Percentiles rank a stretch among this genome's conserved stretches.
Evolutionary conservation across 35 echinoderm and acorn worm genomes (phyloP).

Genomic region (Strongylocentrotus purpuratus): DNA sequence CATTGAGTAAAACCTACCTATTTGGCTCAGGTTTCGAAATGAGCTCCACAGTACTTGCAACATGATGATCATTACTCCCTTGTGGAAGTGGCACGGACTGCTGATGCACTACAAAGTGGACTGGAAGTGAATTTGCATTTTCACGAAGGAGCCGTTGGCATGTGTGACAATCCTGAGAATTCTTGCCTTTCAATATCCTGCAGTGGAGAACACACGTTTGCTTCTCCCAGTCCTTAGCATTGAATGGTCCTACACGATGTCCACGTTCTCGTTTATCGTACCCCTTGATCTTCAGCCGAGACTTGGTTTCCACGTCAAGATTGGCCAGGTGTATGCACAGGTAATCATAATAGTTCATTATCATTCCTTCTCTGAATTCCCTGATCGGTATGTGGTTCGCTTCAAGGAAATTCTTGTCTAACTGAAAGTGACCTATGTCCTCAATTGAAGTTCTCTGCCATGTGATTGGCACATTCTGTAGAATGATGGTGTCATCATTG

Average conservation of each 20-base stretch:
- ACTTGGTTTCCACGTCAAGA: background rate
- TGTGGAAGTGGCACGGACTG: background rate
- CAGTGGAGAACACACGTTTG: slow-evolving; percentile 37
- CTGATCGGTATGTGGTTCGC: background rate
- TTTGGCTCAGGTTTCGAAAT: slow-evolving; percentile 29
- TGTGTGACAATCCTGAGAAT: background rate
- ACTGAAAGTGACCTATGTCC: background rate
- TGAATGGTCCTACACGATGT: background rate
- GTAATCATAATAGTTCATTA: background rate
- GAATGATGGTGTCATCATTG: slow-evolving; percentile 52
- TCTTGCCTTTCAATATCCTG: background rate
- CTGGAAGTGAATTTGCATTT: background rate
- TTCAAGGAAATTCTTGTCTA: slow-evolving; percentile 13
- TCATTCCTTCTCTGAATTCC: background rate
- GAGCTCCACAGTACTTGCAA: slow-evolving; percentile 8
- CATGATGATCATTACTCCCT: background rate
- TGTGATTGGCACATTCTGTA: slow-evolving; percentile 53
- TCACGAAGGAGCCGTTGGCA: background rate
- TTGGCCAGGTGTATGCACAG: slow-evolving; percentile 64
- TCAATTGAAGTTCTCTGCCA: slow-evolving; percentile 22
- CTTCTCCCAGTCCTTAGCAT: background rate
- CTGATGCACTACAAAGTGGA: slow-evolving; percentile 18
- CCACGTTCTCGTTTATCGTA: background rate
- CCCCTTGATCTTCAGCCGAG: background rate
- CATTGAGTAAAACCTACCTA: background rate